Percentiles rank a stretch among this genome's conserved stretches.
Conservation (phyloP, 2,113 vertebrate species). For the Mastomys natalensis region DNA sequence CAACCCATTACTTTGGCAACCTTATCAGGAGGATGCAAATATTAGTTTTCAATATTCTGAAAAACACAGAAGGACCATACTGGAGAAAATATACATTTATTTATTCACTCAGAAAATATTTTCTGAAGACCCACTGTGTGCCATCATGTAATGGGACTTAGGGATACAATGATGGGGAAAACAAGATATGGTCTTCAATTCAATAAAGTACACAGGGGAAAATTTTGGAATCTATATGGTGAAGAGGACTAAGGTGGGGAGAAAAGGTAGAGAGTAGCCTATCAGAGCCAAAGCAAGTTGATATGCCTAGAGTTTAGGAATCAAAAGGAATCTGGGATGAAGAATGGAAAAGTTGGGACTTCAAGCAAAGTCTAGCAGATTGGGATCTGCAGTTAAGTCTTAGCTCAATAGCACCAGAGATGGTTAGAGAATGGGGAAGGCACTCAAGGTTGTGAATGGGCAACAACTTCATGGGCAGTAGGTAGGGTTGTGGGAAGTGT, state of each 20-base stretch:
- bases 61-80: background rate
- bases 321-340: background rate
- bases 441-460: too few relatives aligned
- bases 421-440: background rate
- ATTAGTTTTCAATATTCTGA: background rate
- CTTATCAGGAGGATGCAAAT: background rate
- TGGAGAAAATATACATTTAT: background rate
- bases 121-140: background rate
- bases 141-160: background rate
- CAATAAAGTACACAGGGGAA: background rate
- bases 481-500: background rate
- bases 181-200: background rate
- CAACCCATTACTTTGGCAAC: background rate
- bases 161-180: background rate
- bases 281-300: background rate
- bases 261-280: background rate
- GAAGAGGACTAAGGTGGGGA: background rate
- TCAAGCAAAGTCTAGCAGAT: background rate
- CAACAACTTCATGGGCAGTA: background rate
- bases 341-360: background rate
- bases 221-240: background rate
- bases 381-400: background rate
- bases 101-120: slow-evolving; percentile 18
- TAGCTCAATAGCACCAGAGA: background rate
- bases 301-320: background rate